These are phyloP conservation scores for Cephus pygmeus DNA, from an alignment of 2,888 invertebrate genomes.

Conservation along the genomic window DNA sequence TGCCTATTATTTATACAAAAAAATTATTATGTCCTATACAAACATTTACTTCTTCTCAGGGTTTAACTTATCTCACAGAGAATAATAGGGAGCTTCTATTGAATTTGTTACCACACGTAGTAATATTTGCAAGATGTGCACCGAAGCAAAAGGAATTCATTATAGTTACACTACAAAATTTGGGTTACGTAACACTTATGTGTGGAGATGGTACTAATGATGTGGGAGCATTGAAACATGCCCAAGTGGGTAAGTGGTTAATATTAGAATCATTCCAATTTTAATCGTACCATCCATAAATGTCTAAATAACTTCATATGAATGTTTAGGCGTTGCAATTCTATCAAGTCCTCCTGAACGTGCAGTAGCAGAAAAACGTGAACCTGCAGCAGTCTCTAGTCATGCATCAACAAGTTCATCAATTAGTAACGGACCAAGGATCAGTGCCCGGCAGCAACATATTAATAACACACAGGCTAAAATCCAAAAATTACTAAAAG, in stretches of 20 bases:
- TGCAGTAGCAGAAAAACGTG: slow-evolving; percentile 32
- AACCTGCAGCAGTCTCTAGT: slow-evolving; percentile 23
- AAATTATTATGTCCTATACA: neutral
- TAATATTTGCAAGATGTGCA: slow-evolving; percentile 95
- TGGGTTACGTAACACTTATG: slow-evolving; percentile 95
- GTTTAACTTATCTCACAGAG: slow-evolving; percentile 77
- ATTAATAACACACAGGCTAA: slow-evolving; percentile 63
- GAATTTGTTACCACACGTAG: slow-evolving; percentile 84
- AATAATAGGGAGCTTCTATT: slow-evolving; percentile 74
- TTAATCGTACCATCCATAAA: neutral
- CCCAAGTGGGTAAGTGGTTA: slow-evolving; percentile 79
- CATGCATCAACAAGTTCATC: slow-evolving; percentile 10
- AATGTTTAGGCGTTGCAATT: slow-evolving; percentile 83
- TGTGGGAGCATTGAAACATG: slow-evolving; percentile 98
- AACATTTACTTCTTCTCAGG: slow-evolving; percentile 59
- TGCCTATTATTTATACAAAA: slow-evolving; percentile 4
- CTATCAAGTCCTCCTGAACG: slow-evolving; percentile 83
- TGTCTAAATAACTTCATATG: slow-evolving; percentile 12
- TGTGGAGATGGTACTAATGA: slow-evolving; percentile 99
- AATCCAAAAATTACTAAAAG: slow-evolving; percentile 80
- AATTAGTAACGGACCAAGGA: slow-evolving; percentile 42
- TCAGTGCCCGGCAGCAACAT: slow-evolving; percentile 40
- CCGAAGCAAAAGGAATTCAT: slow-evolving; percentile 99
- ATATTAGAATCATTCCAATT: slow-evolving; percentile 2
- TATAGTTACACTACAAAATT: slow-evolving; percentile 86